These are phyloP conservation scores for Nemurella pictetii DNA, from an alignment of 2,888 invertebrate species.

Conservation along the genomic window DNA sequence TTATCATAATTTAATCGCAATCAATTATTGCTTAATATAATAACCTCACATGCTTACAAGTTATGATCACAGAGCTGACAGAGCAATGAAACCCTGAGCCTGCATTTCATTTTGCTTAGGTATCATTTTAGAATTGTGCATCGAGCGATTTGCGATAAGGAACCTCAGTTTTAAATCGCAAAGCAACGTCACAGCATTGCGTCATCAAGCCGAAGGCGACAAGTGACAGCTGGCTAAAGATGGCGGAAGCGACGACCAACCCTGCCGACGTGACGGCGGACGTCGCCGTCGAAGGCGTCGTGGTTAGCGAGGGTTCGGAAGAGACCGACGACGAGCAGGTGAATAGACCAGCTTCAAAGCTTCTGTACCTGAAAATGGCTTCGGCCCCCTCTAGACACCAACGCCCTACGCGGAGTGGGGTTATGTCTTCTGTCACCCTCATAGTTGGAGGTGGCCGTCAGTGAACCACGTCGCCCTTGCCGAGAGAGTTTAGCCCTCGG, in stretches of 20 bases:
- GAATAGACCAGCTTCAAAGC: neutral
- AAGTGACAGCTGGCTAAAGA: neutral
- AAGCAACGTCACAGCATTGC: neutral
- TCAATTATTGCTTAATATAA: too few relatives aligned
- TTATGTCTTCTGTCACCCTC: neutral
- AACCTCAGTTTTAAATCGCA: too few relatives aligned
- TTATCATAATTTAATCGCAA: too few relatives aligned
- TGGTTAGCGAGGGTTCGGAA: neutral
- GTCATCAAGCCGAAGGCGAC: too few relatives aligned
- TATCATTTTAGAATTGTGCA: too few relatives aligned
- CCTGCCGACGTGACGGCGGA: neutral
- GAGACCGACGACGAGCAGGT: neutral
- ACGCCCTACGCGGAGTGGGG: neutral
- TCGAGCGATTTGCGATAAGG: too few relatives aligned
- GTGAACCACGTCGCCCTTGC: neutral
- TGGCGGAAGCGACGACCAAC: neutral
- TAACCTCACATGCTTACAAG: too few relatives aligned
- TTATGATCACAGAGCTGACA: too few relatives aligned
- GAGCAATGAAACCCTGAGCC: too few relatives aligned
- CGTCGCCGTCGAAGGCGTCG: neutral
- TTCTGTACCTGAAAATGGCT: neutral
- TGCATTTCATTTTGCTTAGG: too few relatives aligned
- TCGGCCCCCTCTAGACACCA: too few relatives aligned
- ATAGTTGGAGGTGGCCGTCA: neutral
- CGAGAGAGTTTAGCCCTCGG: too few relatives aligned